A percentile compares a stretch with the other conserved stretches of the same genome.
phyloP scores from a whole-genome alignment of 37 sponge, comb jelly and placozoan genomes.

The Spongilla lacustris region DNA sequence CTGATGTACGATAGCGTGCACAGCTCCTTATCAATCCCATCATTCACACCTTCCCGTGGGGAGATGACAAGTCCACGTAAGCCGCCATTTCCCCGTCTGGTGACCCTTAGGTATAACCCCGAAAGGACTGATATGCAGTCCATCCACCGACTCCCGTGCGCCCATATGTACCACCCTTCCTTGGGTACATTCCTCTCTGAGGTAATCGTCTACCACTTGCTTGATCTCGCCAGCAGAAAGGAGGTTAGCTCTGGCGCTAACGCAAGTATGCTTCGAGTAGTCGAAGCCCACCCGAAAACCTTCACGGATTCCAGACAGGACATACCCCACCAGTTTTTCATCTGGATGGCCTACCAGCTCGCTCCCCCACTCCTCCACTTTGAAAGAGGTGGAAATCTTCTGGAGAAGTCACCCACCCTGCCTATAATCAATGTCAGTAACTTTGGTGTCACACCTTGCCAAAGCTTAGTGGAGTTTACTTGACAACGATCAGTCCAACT shows the following conservation, averaged over 20 bases:
- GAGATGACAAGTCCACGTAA: neutral
- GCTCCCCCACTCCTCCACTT: neutral
- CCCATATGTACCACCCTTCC: too few species aligned
- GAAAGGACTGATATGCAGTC: slow-evolving; percentile 1
- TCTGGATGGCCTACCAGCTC: neutral
- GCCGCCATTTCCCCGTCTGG: neutral
- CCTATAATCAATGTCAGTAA: too few species aligned
- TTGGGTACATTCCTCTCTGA: neutral
- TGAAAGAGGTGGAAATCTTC: neutral
- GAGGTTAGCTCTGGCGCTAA: neutral
- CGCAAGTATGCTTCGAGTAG: neutral
- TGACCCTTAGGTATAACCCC: slow-evolving; percentile 8
- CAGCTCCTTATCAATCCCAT: slow-evolving; percentile 24
- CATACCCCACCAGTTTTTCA: neutral
- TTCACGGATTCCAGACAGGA: neutral
- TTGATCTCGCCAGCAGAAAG: neutral
- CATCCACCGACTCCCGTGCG: neutral
- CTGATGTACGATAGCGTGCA: slow-evolving; percentile 21
- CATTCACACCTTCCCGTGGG: slow-evolving; percentile 14
- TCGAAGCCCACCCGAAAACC: slow-evolving; percentile 2
- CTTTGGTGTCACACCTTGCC: too few species aligned
- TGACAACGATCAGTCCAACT: too few species aligned
- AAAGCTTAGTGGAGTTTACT: too few species aligned
- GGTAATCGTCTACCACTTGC: slow-evolving; percentile 7
- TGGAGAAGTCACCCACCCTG: neutral